These are phyloP conservation scores for Epinephelus lanceolatus DNA, from an alignment of 2,113 vertebrate species.

Conservation along the genomic window DNA sequence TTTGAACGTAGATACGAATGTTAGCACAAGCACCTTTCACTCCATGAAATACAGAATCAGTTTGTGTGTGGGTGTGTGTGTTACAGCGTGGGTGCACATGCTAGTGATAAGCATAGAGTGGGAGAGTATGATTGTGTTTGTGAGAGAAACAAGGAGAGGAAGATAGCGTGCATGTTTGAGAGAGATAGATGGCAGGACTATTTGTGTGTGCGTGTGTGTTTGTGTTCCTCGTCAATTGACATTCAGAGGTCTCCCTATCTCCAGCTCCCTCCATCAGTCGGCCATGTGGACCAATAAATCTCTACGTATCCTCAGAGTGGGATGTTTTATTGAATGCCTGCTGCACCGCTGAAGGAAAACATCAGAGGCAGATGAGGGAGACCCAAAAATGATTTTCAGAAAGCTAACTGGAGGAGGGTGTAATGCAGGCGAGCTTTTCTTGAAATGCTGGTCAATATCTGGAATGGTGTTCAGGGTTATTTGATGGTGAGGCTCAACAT, in stretches of 20 bases:
- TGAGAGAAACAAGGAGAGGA: neutral
- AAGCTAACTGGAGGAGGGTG: constrained; percentile 20
- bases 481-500: constrained; percentile 28
- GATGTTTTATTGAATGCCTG: constrained; percentile 54
- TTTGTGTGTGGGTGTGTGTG: constrained; percentile 17
- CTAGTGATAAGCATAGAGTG: constrained; percentile 10
- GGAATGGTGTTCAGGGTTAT: constrained; percentile 31
- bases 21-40: constrained; percentile 22
- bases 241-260: constrained; percentile 50
- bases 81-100: neutral
- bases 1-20: constrained; percentile 37
- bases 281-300: constrained; percentile 59
- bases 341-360: constrained; percentile 24
- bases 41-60: neutral
- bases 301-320: constrained; percentile 39
- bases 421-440: constrained; percentile 3
- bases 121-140: constrained; percentile 21
- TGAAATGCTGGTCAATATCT: constrained; percentile 52
- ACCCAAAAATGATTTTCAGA: constrained; percentile 30
- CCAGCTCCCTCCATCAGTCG: constrained; percentile 37
- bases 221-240: constrained; percentile 49
- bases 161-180: constrained; percentile 11
- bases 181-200: constrained; percentile 8
- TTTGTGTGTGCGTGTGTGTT: neutral
- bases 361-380: constrained; percentile 35